phyloP scores from a whole-genome alignment of 1,140 invertebrate species.

The Diachasma alloeum region DNA sequence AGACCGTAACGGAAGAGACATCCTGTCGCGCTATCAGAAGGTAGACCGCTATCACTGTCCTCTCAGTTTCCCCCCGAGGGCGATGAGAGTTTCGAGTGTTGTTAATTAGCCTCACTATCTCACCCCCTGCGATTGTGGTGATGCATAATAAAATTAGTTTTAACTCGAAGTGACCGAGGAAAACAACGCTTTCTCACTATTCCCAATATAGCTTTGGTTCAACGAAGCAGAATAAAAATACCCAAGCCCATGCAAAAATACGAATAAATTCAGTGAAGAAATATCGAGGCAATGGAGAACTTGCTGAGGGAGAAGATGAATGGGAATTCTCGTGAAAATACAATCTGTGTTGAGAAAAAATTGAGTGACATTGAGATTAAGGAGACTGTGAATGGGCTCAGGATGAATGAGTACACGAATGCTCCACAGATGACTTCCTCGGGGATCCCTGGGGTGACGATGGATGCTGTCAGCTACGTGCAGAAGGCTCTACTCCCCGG shows the following conservation, averaged over 20 bases:
- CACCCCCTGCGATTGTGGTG: background rate
- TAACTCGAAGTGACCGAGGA: background rate
- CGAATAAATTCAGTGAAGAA: background rate
- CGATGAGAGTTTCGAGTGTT: background rate
- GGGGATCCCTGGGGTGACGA: conserved; percentile 92
- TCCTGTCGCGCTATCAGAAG: conserved; percentile 46
- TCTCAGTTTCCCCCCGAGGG: conserved; percentile 24
- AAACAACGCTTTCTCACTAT: background rate
- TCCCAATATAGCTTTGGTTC: background rate
- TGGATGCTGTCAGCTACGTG: conserved; percentile 91
- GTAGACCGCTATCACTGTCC: conserved; percentile 38
- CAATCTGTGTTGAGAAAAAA: conserved; percentile 33
- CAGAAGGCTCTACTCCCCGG: conserved; percentile 88
- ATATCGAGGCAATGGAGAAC: conserved; percentile 35
- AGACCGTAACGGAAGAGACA: conserved; percentile 53
- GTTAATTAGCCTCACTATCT: conserved; percentile 48
- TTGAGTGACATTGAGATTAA: conserved; percentile 44
- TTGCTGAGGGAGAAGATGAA: conserved; percentile 12
- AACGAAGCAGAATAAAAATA: background rate
- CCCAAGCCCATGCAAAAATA: no score
- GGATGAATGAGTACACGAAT: conserved; percentile 53
- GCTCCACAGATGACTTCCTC: conserved; percentile 87
- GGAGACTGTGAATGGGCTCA: conserved; percentile 42
- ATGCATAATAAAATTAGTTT: background rate
- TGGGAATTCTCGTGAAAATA: conserved; percentile 5